phyloP scores from a whole-genome alignment of 2,888 invertebrate genomes.

The Plagodis dolabraria region DNA sequence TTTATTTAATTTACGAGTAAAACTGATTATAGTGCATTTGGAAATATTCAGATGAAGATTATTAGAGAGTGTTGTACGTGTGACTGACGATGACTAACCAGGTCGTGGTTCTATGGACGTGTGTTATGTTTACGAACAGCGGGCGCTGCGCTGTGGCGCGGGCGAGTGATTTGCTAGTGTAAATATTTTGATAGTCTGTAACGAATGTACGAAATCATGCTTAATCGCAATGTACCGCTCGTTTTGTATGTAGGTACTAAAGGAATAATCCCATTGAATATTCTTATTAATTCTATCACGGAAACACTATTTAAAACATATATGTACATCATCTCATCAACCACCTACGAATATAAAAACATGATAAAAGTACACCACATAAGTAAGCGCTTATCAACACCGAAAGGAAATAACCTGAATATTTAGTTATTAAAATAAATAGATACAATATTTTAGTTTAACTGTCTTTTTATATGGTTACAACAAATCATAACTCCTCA shows the following conservation, averaged over 20 bases:
- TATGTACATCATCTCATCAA: no score
- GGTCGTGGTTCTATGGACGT: slow-evolving; percentile 6
- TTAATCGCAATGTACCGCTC: slow-evolving; percentile 24
- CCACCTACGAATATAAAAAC: no score
- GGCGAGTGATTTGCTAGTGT: slow-evolving; percentile 33
- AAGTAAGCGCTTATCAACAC: no score
- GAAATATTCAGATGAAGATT: no score
- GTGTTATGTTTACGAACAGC: no score
- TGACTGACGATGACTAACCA: slow-evolving; percentile 13
- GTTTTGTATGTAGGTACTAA: slow-evolving; percentile 3
- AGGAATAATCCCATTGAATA: background rate
- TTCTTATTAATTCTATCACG: no score
- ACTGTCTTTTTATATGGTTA: slow-evolving; percentile 18
- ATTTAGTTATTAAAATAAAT: slow-evolving; percentile 11
- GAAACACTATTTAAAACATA: no score
- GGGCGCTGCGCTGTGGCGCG: slow-evolving; percentile 7
- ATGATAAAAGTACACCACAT: no score
- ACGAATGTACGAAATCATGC: slow-evolving; percentile 30
- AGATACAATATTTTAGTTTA: slow-evolving; percentile 16
- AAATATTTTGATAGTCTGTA: slow-evolving; percentile 45
- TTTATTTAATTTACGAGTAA: no score
- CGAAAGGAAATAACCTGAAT: background rate
- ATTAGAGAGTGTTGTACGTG: no score
- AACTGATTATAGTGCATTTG: no score
- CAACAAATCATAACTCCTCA: slow-evolving; percentile 10